These are phyloP conservation scores for Tupaia chinensis DNA, from an alignment of 2,113 vertebrate genomes.

Conservation along the genomic window DNA sequence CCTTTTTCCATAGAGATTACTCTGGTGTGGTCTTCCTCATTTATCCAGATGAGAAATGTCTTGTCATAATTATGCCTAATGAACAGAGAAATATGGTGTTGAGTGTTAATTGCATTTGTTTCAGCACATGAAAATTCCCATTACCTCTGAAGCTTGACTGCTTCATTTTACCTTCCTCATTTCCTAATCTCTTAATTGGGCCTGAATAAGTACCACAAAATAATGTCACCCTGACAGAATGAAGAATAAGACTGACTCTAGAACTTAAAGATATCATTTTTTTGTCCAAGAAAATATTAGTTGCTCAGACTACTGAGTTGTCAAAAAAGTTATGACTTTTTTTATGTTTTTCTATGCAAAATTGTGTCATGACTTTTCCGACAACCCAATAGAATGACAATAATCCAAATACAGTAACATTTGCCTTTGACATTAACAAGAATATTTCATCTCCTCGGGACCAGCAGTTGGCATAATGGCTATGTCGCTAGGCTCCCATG, in stretches of 20 bases:
- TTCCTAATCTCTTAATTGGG: slow-evolving; percentile 44
- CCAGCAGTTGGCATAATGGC: no score
- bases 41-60: slow-evolving; percentile 96
- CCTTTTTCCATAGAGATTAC: slow-evolving; percentile 97
- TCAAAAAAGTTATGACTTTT: no score
- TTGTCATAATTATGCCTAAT: slow-evolving; percentile 96
- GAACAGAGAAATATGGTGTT: background rate
- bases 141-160: background rate
- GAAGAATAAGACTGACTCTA: background rate
- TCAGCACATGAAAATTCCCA: slow-evolving; percentile 62
- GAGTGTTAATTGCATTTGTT: slow-evolving; percentile 46
- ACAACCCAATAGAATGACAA: background rate
- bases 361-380: no score
- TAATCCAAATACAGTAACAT: background rate
- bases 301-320: background rate
- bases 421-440: background rate
- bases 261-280: background rate
- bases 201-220: background rate
- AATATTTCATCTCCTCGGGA: background rate
- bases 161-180: slow-evolving; percentile 55
- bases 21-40: slow-evolving; percentile 96
- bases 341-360: no score
- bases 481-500: no score
- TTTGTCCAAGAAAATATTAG: background rate
- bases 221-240: background rate